A percentile compares a stretch with the other conserved stretches of the same genome.
phyloP scores from a whole-genome alignment of 2,888 invertebrate species.

The Drosophila lutescens region DNA sequence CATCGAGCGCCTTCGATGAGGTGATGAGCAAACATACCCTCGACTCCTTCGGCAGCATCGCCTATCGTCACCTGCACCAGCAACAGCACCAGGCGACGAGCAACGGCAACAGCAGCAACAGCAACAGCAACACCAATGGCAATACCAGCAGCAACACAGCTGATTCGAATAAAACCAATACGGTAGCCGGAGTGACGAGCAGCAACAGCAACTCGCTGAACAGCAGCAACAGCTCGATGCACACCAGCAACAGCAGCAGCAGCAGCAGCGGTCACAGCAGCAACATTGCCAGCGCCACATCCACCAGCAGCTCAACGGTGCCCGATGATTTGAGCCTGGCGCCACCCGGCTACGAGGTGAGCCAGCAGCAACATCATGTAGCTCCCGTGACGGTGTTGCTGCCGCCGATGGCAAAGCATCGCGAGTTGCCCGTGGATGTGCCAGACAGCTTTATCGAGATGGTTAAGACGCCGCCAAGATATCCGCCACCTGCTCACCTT shows the following conservation, averaged over 20 bases:
- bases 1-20: constrained; percentile 81
- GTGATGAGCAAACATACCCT: constrained; percentile 79
- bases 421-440: constrained; percentile 93
- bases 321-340: constrained; percentile 78
- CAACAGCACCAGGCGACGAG: constrained; percentile 34
- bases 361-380: constrained; percentile 42
- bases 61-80: constrained; percentile 78
- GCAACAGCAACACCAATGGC: constrained; percentile 5
- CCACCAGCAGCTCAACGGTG: constrained; percentile 55
- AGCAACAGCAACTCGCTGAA: constrained; percentile 61
- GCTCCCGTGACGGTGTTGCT: constrained; percentile 32
- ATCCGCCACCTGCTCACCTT: constrained; percentile 86
- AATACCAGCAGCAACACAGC: constrained; percentile 29
- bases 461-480: constrained; percentile 90
- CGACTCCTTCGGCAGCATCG: constrained; percentile 83
- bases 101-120: constrained; percentile 35
- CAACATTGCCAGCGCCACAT: constrained; percentile 34
- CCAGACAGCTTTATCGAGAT: constrained; percentile 94
- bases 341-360: constrained; percentile 82
- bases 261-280: constrained; percentile 41
- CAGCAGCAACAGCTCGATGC: constrained; percentile 56
- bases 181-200: constrained; percentile 13
- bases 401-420: constrained; percentile 79
- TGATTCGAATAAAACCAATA: not conserved
- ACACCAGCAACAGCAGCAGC: constrained; percentile 45